Conservation (phyloP, 2,797 vertebrate species). For the Momotus momota region DNA sequence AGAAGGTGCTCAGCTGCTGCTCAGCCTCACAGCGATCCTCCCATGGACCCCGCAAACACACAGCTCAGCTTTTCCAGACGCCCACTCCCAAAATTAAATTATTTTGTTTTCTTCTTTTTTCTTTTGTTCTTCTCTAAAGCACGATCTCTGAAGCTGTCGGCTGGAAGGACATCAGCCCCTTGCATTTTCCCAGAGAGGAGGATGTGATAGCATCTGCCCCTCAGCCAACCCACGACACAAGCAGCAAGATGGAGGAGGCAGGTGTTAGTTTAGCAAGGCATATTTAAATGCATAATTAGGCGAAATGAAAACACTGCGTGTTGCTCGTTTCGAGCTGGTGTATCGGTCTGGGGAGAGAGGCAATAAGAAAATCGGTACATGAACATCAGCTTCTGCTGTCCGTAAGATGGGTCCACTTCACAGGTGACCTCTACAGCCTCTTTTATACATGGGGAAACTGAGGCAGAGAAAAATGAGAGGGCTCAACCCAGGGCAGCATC, state of each 20-base stretch:
- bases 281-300: not conserved
- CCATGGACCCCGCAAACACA: not conserved
- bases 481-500: not conserved
- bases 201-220: not conserved
- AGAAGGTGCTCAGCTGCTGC: not conserved
- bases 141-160: accelerated
- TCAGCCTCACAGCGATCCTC: not conserved
- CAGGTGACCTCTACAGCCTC: not conserved
- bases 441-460: not conserved
- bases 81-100: not conserved
- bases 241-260: not conserved
- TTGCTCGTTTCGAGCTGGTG: accelerated
- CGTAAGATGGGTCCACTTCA: not conserved
- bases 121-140: not conserved
- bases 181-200: not conserved
- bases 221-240: not conserved
- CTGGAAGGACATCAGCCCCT: not conserved
- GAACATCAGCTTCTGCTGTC: not conserved
- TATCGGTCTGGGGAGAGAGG: not conserved
- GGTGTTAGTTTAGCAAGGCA: not conserved
- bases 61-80: not conserved
- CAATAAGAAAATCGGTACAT: not conserved
- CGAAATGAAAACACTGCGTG: not conserved
- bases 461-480: not conserved
- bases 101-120: not conserved